Conservation (phyloP, 2,888 invertebrate genomes). For the Xanthia icteritia region DNA sequence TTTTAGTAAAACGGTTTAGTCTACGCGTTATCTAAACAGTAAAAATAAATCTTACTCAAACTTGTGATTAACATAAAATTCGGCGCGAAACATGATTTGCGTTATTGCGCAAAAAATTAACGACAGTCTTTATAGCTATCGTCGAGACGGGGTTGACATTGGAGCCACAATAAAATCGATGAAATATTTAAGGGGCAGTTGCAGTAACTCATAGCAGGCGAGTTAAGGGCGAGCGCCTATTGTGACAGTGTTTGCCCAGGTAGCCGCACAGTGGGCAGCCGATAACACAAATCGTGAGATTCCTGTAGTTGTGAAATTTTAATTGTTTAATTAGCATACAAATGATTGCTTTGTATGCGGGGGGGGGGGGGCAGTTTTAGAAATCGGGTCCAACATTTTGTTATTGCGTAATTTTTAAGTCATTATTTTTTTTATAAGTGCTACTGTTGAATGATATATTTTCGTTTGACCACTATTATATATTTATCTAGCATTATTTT, state of each 20-base stretch:
- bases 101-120: slow-evolving; percentile 82
- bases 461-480: not conserved
- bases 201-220: slow-evolving; percentile 84
- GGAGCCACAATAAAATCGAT: slow-evolving; percentile 91
- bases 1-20: slow-evolving; percentile 20
- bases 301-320: slow-evolving; percentile 69
- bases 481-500: not conserved
- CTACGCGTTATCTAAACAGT: slow-evolving; percentile 42
- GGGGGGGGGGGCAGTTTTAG: slow-evolving; percentile 32
- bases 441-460: slow-evolving; percentile 5
- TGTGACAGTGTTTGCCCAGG: slow-evolving; percentile 84
- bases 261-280: slow-evolving; percentile 81
- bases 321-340: slow-evolving; percentile 71
- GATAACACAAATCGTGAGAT: slow-evolving; percentile 69
- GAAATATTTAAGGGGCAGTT: slow-evolving; percentile 88
- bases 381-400: not conserved
- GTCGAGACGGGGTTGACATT: slow-evolving; percentile 89
- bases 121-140: slow-evolving; percentile 83
- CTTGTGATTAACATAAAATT: slow-evolving; percentile 71
- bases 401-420: slow-evolving; percentile 8
- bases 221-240: slow-evolving; percentile 77
- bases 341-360: slow-evolving; percentile 58
- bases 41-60: slow-evolving; percentile 56
- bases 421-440: not conserved
- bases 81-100: slow-evolving; percentile 79